These are phyloP conservation scores for Carpatolechia fugitivella DNA, from an alignment of 2,888 invertebrate species.

Conservation along the genomic window DNA sequence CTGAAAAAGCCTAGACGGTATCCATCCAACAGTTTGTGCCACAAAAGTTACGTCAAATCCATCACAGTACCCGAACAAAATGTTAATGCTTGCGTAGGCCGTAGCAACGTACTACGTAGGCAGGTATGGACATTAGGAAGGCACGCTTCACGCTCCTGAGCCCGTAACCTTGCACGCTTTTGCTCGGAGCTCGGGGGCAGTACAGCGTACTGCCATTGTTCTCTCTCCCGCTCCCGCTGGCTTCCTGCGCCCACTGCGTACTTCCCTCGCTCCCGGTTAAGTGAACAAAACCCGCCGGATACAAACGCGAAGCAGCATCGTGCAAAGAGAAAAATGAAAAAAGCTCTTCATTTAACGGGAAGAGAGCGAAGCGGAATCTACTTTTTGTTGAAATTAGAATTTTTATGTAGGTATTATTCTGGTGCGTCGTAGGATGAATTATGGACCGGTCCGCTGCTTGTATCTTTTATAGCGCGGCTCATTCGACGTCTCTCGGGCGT, in stretches of 20 bases:
- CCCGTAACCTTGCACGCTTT: slow-evolving; percentile 22
- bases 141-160: slow-evolving; percentile 15
- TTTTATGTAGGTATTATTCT: slow-evolving; percentile 17
- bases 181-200: slow-evolving; percentile 19
- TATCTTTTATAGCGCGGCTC: slow-evolving; percentile 7
- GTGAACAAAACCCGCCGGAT: slow-evolving; percentile 24
- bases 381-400: slow-evolving; percentile 18
- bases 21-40: no score
- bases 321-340: slow-evolving; percentile 16
- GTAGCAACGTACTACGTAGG: not conserved
- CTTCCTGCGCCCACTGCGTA: slow-evolving; percentile 33
- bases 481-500: not conserved
- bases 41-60: no score
- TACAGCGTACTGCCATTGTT: slow-evolving; percentile 39
- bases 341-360: slow-evolving; percentile 18
- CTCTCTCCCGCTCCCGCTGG: slow-evolving; percentile 28
- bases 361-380: slow-evolving; percentile 10
- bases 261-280: slow-evolving; percentile 23
- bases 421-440: slow-evolving; percentile 15
- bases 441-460: not conserved
- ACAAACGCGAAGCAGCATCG: slow-evolving; percentile 20
- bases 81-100: not conserved
- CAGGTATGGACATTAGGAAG: slow-evolving; percentile 15
- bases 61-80: not conserved
- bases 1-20: no score